These are phyloP conservation scores for Ischnus inquisitorius DNA, from an alignment of 2,888 invertebrate species.

Conservation along the genomic window DNA sequence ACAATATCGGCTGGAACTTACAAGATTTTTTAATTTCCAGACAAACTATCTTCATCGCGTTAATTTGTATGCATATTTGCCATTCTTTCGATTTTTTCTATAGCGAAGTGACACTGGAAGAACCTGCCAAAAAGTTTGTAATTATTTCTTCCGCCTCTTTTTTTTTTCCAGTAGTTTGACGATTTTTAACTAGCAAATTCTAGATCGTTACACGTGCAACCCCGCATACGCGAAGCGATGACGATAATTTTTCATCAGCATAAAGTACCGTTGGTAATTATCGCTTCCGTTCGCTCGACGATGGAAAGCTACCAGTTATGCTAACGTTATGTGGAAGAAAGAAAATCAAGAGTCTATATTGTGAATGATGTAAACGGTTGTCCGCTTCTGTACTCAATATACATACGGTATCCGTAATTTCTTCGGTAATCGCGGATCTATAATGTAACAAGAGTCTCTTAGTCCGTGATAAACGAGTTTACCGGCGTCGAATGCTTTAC, in stretches of 20 bases:
- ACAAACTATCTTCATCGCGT: neutral
- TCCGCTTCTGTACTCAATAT: slow-evolving; percentile 18
- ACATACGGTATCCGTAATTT: slow-evolving; percentile 24
- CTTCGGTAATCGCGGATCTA: slow-evolving; percentile 53
- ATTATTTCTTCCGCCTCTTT: too few relatives aligned
- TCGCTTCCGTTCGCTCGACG: slow-evolving; percentile 2
- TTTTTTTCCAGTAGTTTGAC: too few relatives aligned
- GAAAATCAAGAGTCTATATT: slow-evolving; percentile 45
- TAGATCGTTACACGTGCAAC: neutral
- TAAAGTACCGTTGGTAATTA: slow-evolving; percentile 18
- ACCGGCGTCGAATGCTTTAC: slow-evolving; percentile 35
- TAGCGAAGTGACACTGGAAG: too few relatives aligned
- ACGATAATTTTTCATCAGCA: neutral
- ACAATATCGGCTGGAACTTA: slow-evolving; percentile 6
- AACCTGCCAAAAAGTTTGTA: too few relatives aligned
- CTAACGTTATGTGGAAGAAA: neutral
- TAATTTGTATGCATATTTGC: neutral
- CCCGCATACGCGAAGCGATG: neutral
- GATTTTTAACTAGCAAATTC: neutral
- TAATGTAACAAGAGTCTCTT: slow-evolving; percentile 39
- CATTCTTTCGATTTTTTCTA: too few relatives aligned
- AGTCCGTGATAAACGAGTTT: slow-evolving; percentile 50
- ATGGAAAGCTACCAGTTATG: slow-evolving; percentile 29
- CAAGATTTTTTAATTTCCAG: slow-evolving; percentile 26
- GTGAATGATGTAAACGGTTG: slow-evolving; percentile 58